Evolutionary conservation across 2,888 invertebrate genomes (phyloP), one percentile per base, ranked within the genome.

Genomic region (Synergus laeviventris): DNA sequence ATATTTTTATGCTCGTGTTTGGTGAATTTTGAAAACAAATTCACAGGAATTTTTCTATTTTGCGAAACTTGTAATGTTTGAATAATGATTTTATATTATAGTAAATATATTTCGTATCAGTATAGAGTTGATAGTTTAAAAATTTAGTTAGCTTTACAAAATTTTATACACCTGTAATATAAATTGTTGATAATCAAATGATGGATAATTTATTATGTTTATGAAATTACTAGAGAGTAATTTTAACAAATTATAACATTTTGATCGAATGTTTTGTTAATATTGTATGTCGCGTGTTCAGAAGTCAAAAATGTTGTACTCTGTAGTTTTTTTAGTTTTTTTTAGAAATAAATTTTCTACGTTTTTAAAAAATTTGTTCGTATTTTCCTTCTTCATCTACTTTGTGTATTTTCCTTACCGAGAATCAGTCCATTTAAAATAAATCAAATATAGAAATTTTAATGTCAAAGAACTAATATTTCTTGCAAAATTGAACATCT

Each of bases 321-420:
- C 18, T 54, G 54, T 54, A 54, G 18, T 54, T 54, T 54, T 54
- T 49, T 49, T 54, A n/a, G n/a, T 54, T 18, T 18, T 54, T 54
- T 54, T 18, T 18, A 18, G 9, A 9, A 54, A 54, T 54, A 54
- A 54, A 54, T 18, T 54, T 54, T 49, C 18, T 18, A 54, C n/a
- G 18, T 9, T 54, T 54, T 54, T 54, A 9, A 16, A 54, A n/a
- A 18, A 9, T 49, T 54, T 54, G 1, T 18, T 0, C 16, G n/a
- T 54, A 2, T 54, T 54, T 49, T 54, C 11, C n/a, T 54, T 54
- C 9, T 54, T 18, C 18, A 9, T 18, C 18, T 54, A 54, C n/a
- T 18, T 18, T 2, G 18, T 18, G n/a, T 18, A 54, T 11, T 18
- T n/a, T 54, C 18, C 18, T 11, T 54, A 54, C 9, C n/a, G 2